Percentiles rank a stretch among this genome's conserved stretches.
phyloP scores from a whole-genome alignment of 2,888 invertebrate genomes.

The Hypercompe scribonia region DNA sequence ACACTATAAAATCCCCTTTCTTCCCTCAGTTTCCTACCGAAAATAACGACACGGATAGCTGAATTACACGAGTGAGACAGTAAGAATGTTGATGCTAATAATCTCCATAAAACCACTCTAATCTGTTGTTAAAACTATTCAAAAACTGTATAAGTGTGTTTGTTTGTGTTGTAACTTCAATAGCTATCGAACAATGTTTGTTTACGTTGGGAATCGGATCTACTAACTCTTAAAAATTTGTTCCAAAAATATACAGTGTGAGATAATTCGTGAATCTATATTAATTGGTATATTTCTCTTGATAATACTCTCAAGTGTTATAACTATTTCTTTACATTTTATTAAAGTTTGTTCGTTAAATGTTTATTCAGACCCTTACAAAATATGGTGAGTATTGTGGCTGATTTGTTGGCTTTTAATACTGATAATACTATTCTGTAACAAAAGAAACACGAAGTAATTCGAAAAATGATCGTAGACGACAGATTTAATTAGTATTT shows the following conservation, averaged over 20 bases:
- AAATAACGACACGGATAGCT: neutral
- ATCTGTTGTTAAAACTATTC: neutral
- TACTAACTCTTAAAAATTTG: neutral
- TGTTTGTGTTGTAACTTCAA: constrained; percentile 6
- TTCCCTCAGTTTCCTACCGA: too few relatives aligned
- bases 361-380: too few relatives aligned
- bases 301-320: neutral
- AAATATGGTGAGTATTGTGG: too few relatives aligned
- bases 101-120: neutral
- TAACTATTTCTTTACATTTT: too few relatives aligned
- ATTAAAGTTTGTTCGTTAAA: too few relatives aligned
- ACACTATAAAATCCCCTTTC: too few relatives aligned
- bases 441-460: too few relatives aligned
- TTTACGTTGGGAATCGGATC: constrained; percentile 2
- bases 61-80: neutral
- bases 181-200: constrained; percentile 6
- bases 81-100: neutral
- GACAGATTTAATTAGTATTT: too few relatives aligned
- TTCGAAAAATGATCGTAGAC: too few relatives aligned
- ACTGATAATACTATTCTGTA: too few relatives aligned
- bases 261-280: neutral
- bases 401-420: too few relatives aligned
- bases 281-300: neutral
- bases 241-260: neutral
- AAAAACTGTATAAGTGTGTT: neutral